phyloP scores from a whole-genome alignment of 1,140 invertebrate species.

The Reticulitermes speratus region DNA sequence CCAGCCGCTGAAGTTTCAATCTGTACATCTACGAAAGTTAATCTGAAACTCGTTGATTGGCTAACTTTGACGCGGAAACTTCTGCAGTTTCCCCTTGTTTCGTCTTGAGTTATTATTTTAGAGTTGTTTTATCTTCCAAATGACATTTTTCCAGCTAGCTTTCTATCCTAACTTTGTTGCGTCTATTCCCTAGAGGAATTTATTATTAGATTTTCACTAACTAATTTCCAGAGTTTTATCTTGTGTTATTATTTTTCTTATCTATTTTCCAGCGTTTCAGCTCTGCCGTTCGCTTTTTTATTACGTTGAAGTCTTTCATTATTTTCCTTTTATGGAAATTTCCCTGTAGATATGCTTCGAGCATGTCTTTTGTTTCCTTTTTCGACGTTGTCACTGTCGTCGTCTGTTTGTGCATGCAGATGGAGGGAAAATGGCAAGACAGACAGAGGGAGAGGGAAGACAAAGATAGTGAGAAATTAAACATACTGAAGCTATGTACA shows the following conservation, averaged over 20 bases:
- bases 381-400: slow-evolving; percentile 7
- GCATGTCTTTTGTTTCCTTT: slow-evolving; percentile 11
- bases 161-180: neutral
- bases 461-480: neutral
- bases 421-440: slow-evolving; percentile 1
- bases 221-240: slow-evolving; percentile 13
- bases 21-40: neutral
- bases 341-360: slow-evolving; percentile 1
- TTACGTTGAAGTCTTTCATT: neutral
- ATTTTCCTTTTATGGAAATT: slow-evolving; percentile 17
- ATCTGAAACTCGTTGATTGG: neutral
- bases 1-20: too few species aligned
- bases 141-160: neutral
- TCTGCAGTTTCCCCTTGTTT: neutral
- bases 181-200: neutral
- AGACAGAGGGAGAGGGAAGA: neutral
- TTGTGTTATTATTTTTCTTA: slow-evolving; percentile 5
- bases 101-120: slow-evolving; percentile 10
- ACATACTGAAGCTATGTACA: neutral
- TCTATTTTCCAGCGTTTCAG: neutral
- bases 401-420: neutral
- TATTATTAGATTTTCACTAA: slow-evolving; percentile 7
- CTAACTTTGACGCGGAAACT: neutral
- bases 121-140: slow-evolving; percentile 1
- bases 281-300: neutral